Base-by-base conservation (phyloP, 2,113 vertebrate species). In the Strix aluco region DNA sequence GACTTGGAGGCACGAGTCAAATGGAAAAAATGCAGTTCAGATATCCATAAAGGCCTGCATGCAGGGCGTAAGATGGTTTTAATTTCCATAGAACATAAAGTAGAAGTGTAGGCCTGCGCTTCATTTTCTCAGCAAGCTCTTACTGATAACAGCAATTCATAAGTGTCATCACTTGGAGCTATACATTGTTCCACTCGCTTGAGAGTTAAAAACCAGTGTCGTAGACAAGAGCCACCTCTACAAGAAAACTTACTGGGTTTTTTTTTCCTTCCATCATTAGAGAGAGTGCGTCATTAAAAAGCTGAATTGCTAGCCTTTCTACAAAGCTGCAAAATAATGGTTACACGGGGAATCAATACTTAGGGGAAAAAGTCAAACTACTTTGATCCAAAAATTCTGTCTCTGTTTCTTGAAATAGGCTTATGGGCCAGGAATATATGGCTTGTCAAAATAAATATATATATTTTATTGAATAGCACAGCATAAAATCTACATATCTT, bases 81-180 rank as follows among this genome's bases (percentile, higher is more conserved):
- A 69, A 91, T 94, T 93, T 85, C 84, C 46, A 73, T 70, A 32
- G 84, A 85, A 81, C 73, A 44, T 34, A 74, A 73, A 92, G 66
- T 5, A 85, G 81, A 85, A 58, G 3, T 40, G 32, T 58, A 79
- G 84, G 32, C 71, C 85, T 15, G 32, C n/a, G 80, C 62, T 84
- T 94, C 40, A 77, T 91, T 89, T 94, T 81, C 91, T 90, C 66
- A 82, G 92, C 84, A 95, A 81, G 89, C n/a, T 85, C 66, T 79
- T 54, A 27, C 49, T n/a, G 61, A 49, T 73, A 94, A 75, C 72
- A 88, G 57, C 90, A 92, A 94, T 87, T 94, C 54, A 38, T 73
- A 75, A 87, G 51, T n/a, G 84, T 87, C 3, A 14, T 72, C 61
- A 70, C 75, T 82, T 58, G 44, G 36, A 94, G 81, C 66, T 84